Conservation (phyloP, 1,140 invertebrate species). For the Agrilus planipennis region DNA sequence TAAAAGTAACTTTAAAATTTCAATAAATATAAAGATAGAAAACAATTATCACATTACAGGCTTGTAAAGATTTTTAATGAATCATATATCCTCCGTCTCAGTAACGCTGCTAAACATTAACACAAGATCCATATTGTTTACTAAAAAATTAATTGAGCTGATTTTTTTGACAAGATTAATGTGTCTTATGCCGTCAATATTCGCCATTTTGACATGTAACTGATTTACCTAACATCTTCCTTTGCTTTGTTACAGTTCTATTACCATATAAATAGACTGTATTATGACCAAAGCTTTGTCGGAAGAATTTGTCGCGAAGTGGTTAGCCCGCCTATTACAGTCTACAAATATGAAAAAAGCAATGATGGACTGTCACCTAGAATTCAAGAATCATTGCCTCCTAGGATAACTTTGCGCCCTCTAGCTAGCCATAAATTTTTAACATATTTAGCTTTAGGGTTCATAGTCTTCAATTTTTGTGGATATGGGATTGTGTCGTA, state of each 20-base stretch:
- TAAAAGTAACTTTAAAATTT: no score
- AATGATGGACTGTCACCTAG: constrained; percentile 40
- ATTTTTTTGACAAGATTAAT: no score
- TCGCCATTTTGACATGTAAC: no score
- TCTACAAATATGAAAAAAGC: constrained; percentile 47
- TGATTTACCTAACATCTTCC: no score
- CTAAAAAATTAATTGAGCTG: no score
- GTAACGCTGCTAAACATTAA: no score
- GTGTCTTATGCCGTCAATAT: no score
- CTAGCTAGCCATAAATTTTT: constrained; percentile 54
- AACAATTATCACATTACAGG: no score
- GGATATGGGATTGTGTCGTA: constrained; percentile 19
- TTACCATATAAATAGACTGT: constrained; percentile 44
- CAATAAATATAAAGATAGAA: no score
- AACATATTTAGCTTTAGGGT: constrained; percentile 21
- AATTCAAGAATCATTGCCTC: constrained; percentile 43
- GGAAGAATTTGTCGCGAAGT: constrained; percentile 53
- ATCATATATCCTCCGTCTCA: no score
- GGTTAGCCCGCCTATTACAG: constrained; percentile 47
- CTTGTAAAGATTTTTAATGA: no score
- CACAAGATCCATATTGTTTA: no score
- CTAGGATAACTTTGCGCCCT: constrained; percentile 55
- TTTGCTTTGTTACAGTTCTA: constrained; percentile 59
- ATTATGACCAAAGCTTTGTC: constrained; percentile 46
- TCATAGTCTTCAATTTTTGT: constrained; percentile 16